A percentile compares a stretch with the other conserved stretches of the same genome.
phyloP scores from a whole-genome alignment of 2,797 vertebrate species.

The Orestias chungarensis region DNA sequence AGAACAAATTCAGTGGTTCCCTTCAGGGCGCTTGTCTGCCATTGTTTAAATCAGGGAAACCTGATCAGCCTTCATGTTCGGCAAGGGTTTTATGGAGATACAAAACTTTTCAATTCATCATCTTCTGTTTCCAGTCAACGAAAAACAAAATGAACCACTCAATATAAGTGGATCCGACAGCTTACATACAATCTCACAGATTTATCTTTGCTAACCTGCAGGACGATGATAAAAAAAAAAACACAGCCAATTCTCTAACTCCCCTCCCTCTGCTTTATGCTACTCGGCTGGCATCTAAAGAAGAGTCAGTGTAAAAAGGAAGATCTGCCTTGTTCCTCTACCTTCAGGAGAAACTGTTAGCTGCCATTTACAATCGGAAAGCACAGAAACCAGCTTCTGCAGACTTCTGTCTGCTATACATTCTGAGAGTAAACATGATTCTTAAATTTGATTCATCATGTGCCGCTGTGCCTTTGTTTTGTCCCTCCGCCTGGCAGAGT shows the following conservation, averaged over 20 bases:
- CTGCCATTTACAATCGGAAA: slow-evolving; percentile 37
- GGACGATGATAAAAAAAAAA: slow-evolving; percentile 25
- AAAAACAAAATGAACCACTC: slow-evolving; percentile 15
- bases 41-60: slow-evolving; percentile 16
- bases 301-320: slow-evolving; percentile 30
- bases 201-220: slow-evolving; percentile 39
- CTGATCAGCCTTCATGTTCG: slow-evolving; percentile 23
- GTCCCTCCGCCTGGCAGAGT: slow-evolving; percentile 20
- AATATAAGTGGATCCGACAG: slow-evolving; percentile 15
- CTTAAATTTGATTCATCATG: slow-evolving; percentile 36
- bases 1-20: slow-evolving; percentile 9
- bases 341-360: slow-evolving; percentile 47
- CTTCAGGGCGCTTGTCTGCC: not conserved
- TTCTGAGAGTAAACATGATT: slow-evolving; percentile 32
- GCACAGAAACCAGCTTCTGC: slow-evolving; percentile 34
- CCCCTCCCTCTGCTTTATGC: slow-evolving; percentile 13
- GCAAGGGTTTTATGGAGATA: not conserved
- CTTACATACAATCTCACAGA: slow-evolving; percentile 25
- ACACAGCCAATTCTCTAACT: slow-evolving; percentile 25
- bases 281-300: slow-evolving; percentile 33
- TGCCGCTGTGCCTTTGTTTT: slow-evolving; percentile 34
- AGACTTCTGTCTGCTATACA: slow-evolving; percentile 11
- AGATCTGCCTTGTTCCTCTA: slow-evolving; percentile 38
- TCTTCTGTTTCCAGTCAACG: not conserved
- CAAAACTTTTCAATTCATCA: not conserved